These are phyloP conservation scores for Amorpha juglandis DNA, from an alignment of 2,888 invertebrate species.

Conservation along the genomic window DNA sequence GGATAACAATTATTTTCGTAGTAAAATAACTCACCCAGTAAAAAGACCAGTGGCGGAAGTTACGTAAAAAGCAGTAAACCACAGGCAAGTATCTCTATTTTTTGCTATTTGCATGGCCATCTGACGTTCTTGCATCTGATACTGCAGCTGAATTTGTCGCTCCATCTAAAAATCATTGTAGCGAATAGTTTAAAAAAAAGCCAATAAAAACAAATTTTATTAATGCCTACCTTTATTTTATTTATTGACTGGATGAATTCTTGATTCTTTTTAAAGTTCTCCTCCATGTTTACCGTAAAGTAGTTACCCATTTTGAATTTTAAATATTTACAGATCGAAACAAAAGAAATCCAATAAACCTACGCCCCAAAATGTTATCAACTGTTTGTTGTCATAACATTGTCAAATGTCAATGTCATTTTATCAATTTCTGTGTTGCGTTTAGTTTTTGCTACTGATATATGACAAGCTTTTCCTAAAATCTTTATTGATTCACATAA, in stretches of 20 bases:
- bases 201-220: conserved; percentile 10
- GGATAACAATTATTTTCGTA: not conserved
- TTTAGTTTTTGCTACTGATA: conserved; percentile 33
- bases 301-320: conserved; percentile 83
- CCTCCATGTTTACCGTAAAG: conserved; percentile 85
- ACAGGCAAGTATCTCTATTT: conserved; percentile 89
- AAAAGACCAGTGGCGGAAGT: conserved; percentile 80
- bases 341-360: conserved; percentile 18
- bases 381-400: conserved; percentile 37
- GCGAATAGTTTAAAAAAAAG: not conserved
- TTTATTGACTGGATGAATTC: conserved; percentile 88
- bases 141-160: conserved; percentile 91
- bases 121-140: conserved; percentile 90
- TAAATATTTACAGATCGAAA: conserved; percentile 23
- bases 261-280: conserved; percentile 88
- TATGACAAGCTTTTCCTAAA: too few relatives aligned
- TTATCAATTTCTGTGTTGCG: conserved; percentile 13
- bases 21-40: conserved; percentile 72
- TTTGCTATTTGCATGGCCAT: conserved; percentile 89
- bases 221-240: conserved; percentile 83
- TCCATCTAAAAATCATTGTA: conserved; percentile 84
- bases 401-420: not conserved
- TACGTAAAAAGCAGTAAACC: conserved; percentile 88
- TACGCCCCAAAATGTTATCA: conserved; percentile 33
- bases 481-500: too few relatives aligned